Base-by-base conservation (phyloP, 2,797 vertebrate species). In the Trachurus trachurus region DNA sequence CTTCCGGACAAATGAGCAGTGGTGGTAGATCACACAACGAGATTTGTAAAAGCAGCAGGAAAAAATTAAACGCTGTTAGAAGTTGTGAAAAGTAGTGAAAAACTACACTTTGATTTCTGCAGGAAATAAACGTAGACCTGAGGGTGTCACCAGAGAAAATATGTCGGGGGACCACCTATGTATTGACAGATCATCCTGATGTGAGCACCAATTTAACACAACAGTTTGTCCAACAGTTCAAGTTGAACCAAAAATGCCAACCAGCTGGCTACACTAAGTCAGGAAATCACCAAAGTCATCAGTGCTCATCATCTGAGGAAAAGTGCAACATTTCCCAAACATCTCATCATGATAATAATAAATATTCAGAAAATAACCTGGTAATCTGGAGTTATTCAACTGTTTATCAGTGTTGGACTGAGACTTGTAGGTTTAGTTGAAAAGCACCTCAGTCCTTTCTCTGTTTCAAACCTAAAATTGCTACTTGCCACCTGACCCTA, bases 401-500 rank as follows among this genome's bases (percentile, higher is more conserved):
- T 66, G 12, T 29, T 29, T 16, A 29, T 26, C 22, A 53, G 21
- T n/a, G 19, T 58, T 58, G 1, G 12, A 2, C 13, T 52, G n/a
- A 47, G 10, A 21, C 15, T 12, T 40, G 29, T 11, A 6, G 53
- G 1, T 60, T 53, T 22, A 54, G 15, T 3, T 40, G 10, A 59
- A n/a, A 57, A 63, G 4, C 29, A 17, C 15, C 8, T 39, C 40
- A 29, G 37, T 76, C 21, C 26, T 56, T 31, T 2, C 6, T 37
- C 6, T 6, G 15, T 69, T 80, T 71, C 17, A 63, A 73, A 69
- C 7, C 2, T 64, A 8, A 73, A 76, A 37, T 50, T n/a, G 12
- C 3, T 50, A 62, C 44, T 71, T 54, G 37, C 15, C 47, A 34
- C n/a, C 58, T 72, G 56, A 70, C 21, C 49, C 9, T 31, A 54